Evolutionary conservation across 2,113 vertebrate genomes (phyloP).

Genomic region (Athene cunicularia): DNA sequence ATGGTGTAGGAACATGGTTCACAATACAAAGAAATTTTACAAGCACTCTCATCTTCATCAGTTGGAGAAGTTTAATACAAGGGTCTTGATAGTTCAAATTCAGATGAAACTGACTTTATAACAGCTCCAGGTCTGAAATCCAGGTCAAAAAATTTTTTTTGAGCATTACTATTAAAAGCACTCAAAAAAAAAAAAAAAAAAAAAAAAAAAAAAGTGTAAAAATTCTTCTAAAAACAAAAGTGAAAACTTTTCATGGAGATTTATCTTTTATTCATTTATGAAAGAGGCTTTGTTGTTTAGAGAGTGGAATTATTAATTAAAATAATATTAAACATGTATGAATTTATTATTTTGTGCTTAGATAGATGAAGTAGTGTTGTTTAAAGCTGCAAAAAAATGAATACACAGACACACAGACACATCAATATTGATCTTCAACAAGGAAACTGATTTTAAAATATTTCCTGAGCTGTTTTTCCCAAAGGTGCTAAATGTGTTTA

Average conservation of each 20-base stretch:
- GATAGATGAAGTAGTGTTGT: background rate
- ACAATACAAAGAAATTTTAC: background rate
- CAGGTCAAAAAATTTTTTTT: background rate
- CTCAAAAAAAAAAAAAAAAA: background rate
- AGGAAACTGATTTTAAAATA: background rate
- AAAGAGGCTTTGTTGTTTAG: background rate
- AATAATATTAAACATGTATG: slow-evolving; percentile 1
- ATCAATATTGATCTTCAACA: background rate
- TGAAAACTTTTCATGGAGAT: background rate
- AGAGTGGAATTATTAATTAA: slow-evolving; percentile 16
- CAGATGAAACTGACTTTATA: background rate
- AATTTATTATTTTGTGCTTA: background rate
- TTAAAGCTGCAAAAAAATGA: background rate
- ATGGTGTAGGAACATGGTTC: background rate
- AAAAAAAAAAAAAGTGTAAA: background rate
- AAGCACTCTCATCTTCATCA: background rate
- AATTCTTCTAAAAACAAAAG: background rate
- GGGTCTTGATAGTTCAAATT: background rate
- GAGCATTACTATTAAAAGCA: background rate
- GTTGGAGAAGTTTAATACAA: background rate
- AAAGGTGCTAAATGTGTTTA: background rate
- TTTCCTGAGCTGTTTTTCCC: background rate
- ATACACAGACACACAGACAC: background rate
- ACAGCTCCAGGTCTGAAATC: background rate
- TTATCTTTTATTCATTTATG: background rate